These are phyloP conservation scores for Melanitta fusca DNA, from an alignment of 2,797 vertebrate species.

Conservation along the genomic window DNA sequence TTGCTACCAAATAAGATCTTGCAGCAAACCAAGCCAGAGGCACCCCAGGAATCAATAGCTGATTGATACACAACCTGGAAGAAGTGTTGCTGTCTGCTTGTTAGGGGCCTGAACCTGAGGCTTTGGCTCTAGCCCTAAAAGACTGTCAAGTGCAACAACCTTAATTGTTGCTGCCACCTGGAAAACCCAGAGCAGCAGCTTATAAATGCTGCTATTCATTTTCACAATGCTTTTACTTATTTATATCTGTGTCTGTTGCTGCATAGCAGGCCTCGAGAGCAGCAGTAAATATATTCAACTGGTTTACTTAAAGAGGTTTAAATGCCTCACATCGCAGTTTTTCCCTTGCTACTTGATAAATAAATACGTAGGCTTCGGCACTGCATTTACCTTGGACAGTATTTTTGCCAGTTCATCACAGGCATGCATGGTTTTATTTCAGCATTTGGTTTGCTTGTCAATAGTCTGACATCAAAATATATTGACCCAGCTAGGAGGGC, in stretches of 20 bases:
- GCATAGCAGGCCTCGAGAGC: background rate
- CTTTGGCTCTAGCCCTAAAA: background rate
- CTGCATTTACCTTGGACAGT: slow-evolving; percentile 28
- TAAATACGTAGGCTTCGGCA: background rate
- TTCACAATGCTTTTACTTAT: slow-evolving; percentile 6
- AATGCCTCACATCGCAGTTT: slow-evolving; percentile 3
- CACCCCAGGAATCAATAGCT: background rate
- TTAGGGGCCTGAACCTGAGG: background rate
- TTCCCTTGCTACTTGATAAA: slow-evolving; percentile 18
- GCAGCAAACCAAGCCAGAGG: background rate
- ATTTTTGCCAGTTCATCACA: slow-evolving; percentile 41
- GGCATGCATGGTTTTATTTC: slow-evolving; percentile 39
- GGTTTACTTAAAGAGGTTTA: slow-evolving; percentile 27
- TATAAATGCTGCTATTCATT: background rate
- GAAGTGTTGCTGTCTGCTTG: background rate
- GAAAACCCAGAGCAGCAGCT: background rate
- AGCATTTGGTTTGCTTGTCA: slow-evolving; percentile 45
- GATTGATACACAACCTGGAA: background rate
- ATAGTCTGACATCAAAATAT: slow-evolving; percentile 54
- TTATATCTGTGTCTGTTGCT: background rate
- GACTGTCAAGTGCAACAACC: background rate
- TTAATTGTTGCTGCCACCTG: background rate
- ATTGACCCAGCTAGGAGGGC: slow-evolving; percentile 40
- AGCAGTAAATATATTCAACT: background rate
- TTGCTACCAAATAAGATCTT: background rate